Base-by-base conservation (phyloP, 1,140 invertebrate genomes). In the Drosophila sp. region DNA sequence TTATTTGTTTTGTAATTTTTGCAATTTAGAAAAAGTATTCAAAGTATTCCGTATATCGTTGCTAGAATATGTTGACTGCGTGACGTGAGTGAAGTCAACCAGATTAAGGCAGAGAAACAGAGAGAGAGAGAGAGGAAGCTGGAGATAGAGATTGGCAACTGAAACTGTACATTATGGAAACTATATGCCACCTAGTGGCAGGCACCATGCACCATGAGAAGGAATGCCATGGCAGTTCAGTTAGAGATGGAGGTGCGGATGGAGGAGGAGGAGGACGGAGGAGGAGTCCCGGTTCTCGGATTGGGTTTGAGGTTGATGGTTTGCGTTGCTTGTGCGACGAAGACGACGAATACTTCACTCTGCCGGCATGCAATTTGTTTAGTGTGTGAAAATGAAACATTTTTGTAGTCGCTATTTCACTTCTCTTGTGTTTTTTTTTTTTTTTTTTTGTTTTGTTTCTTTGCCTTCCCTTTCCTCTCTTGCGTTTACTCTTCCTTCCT, bases 371-470 rank as follows among this genome's bases (percentile, higher is more conserved):
- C 80, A 86, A 86, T 86, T 86, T 86, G 83, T 86, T 86, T 86
- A 86, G 83, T 87, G 83, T 86, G 83, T 86, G 83, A 86, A 86
- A 86, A 86, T 87, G 83, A 87, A 86, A 82, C 83, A 82, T 86
- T 86, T 86, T 86, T 77, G 74, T 80, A 83, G 68, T 64, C 72
- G 61, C 75, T 65, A 47, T 66, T 60, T 33, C 27, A 29, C 58
- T 66, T 62, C 57, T 1, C 7, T 25, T 7, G 30, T 30, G 10
- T 44, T 30, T 32, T 10, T 1, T 33, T 7, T 35, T 10, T 35
- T 33, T 7, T 17, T 35, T 27, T 25, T 35, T 30, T 54, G 3
- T 25, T 27, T 35, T 38, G 35, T 7, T 33, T 7, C 17, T 17
- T 17, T 17, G 17, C 27, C 25, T 25, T n/a, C 17, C 17, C 17